These are phyloP conservation scores for Tetragonisca angustula DNA, from an alignment of 2,888 invertebrate species.

Conservation along the genomic window DNA sequence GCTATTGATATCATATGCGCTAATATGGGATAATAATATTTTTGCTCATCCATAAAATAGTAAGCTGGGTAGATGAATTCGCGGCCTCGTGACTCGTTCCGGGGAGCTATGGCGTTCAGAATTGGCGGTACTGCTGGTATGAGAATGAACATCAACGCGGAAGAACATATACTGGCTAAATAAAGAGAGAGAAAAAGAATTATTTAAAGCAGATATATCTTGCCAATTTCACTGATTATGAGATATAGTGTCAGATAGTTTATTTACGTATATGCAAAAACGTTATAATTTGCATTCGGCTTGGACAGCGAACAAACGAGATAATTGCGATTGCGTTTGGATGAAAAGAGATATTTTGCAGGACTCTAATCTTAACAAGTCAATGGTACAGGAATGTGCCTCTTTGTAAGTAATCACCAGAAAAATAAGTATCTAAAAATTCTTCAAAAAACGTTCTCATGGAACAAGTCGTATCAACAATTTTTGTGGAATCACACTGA, in stretches of 20 bases:
- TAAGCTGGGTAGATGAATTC: conserved; percentile 7
- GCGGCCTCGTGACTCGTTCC: conserved; percentile 21
- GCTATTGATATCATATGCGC: not conserved
- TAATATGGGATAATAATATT: conserved; percentile 26
- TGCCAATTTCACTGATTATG: not conserved
- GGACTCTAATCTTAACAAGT: no score
- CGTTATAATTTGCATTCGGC: no score
- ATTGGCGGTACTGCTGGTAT: conserved; percentile 3
- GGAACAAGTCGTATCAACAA: no score
- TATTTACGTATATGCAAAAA: not conserved
- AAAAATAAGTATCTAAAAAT: no score
- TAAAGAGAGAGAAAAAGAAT: not conserved
- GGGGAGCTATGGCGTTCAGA: conserved; percentile 5
- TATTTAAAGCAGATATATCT: not conserved
- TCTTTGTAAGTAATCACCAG: no score
- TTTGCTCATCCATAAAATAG: conserved; percentile 25
- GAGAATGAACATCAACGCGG: not conserved
- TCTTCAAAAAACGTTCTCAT: no score
- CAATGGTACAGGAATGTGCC: no score
- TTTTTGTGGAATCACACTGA: not conserved
- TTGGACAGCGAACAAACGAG: no score
- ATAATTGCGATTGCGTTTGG: no score
- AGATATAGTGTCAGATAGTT: not conserved
- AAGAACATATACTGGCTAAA: not conserved
- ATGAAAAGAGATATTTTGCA: no score